phyloP scores from a whole-genome alignment of 2,888 invertebrate genomes.

The Thelaira solivaga region DNA sequence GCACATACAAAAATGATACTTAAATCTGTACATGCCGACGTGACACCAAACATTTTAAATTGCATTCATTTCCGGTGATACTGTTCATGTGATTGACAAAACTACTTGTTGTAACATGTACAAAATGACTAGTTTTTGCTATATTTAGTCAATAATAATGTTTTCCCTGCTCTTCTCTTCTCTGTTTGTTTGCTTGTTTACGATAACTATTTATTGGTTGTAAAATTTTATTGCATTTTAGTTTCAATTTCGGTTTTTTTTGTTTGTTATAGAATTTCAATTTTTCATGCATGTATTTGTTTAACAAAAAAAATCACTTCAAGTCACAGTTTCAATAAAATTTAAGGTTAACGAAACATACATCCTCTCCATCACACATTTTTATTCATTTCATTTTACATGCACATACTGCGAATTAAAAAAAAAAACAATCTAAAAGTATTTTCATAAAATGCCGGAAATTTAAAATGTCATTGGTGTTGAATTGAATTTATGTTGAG shows the following conservation, averaged over 20 bases:
- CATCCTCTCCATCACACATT: no score
- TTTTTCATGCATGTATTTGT: background rate
- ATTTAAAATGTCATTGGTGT: slow-evolving; percentile 14
- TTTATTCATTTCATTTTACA: no score
- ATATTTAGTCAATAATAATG: background rate
- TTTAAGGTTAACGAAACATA: no score
- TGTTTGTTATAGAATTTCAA: background rate
- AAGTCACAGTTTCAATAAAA: no score
- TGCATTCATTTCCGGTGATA: slow-evolving; percentile 51
- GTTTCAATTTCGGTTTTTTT: slow-evolving; percentile 19
- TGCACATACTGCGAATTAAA: background rate
- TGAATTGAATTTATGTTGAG: background rate
- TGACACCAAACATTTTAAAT: slow-evolving; percentile 48
- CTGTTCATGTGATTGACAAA: slow-evolving; percentile 45
- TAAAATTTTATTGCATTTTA: slow-evolving; percentile 27
- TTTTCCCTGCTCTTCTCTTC: background rate
- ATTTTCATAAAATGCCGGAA: slow-evolving; percentile 3
- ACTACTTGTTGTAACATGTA: background rate
- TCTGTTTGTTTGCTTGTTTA: no score
- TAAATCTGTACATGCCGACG: background rate
- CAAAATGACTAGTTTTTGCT: slow-evolving; percentile 1
- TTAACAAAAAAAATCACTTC: background rate
- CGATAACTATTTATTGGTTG: background rate
- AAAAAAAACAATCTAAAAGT: background rate
- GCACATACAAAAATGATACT: no score